phyloP scores from a whole-genome alignment of 2,797 vertebrate species.

The Myotis vivesi region DNA sequence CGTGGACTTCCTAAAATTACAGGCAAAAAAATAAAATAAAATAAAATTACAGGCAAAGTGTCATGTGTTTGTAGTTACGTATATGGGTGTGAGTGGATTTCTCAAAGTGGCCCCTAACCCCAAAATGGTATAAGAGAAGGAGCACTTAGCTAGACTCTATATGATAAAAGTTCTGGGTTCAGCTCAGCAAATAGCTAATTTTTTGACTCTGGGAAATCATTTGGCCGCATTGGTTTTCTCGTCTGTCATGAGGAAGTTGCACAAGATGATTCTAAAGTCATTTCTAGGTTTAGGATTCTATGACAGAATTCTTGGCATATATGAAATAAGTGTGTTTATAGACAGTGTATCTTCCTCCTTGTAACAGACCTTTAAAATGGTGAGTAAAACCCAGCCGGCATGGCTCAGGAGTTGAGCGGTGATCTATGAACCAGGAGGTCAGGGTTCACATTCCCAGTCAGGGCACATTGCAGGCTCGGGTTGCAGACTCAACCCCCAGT shows the following conservation, averaged over 20 bases:
- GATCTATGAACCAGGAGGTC: too few relatives aligned
- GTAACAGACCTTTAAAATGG: background rate
- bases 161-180: background rate
- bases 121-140: background rate
- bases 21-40: too few relatives aligned
- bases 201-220: background rate
- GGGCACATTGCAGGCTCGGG: too few relatives aligned
- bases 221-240: background rate
- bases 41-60: background rate
- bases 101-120: background rate
- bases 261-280: background rate
- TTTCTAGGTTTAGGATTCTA: background rate
- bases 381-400: background rate
- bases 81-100: background rate
- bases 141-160: background rate
- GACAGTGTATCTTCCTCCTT: background rate
- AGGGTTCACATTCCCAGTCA: too few relatives aligned
- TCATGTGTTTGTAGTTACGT: background rate
- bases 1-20: background rate
- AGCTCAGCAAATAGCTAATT: background rate
- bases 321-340: background rate
- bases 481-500: too few relatives aligned
- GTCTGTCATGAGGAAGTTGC: background rate
- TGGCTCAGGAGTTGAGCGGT: too few relatives aligned
- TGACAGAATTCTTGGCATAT: background rate